These are phyloP conservation scores for Proteles cristata DNA, from an alignment of 2,113 vertebrate genomes.

Conservation along the genomic window DNA sequence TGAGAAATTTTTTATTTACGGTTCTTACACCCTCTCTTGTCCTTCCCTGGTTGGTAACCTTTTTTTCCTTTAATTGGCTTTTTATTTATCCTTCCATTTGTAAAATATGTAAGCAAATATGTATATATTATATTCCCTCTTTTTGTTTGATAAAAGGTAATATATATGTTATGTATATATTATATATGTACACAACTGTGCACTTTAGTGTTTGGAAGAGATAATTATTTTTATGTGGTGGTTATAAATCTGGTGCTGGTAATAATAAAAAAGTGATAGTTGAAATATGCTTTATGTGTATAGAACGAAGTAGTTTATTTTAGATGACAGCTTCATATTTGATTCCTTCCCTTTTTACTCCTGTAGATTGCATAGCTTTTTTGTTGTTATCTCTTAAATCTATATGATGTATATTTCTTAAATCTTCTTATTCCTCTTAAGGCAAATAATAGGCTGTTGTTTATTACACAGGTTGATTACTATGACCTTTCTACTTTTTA, in stretches of 20 bases:
- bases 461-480: constrained; percentile 12
- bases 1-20: not conserved
- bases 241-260: not conserved
- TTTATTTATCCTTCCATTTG: constrained; percentile 27
- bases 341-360: not conserved
- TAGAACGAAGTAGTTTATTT: constrained; percentile 25
- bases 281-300: not conserved
- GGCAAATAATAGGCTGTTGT: not conserved
- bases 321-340: not conserved
- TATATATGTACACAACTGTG: not conserved
- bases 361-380: not conserved
- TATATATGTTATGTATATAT: not conserved
- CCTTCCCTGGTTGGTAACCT: not conserved
- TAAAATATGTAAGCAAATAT: not conserved
- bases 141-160: not conserved
- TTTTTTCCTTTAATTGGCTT: not conserved
- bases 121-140: not conserved
- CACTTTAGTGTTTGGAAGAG: not conserved
- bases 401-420: too few relatives aligned
- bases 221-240: not conserved
- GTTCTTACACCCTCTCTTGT: not conserved
- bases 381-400: not conserved
- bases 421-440: not conserved
- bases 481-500: not conserved
- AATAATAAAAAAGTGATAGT: not conserved